phyloP scores from a whole-genome alignment of 2,797 vertebrate species.

The Bucorvus abyssinicus region DNA sequence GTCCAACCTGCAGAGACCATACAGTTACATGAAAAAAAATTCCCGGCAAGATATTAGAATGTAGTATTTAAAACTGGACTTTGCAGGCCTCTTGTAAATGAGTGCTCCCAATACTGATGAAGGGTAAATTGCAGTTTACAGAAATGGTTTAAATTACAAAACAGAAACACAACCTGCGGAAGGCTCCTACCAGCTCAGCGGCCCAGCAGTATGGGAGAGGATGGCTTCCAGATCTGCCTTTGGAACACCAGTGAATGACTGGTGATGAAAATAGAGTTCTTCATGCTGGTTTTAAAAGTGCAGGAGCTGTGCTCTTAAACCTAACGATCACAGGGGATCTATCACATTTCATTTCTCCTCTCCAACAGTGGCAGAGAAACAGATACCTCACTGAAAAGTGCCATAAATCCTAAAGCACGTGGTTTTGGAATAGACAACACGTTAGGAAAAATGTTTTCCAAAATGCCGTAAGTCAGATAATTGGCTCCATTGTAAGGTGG shows the following conservation, averaged over 20 bases:
- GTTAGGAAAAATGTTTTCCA: neutral
- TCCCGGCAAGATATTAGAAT: neutral
- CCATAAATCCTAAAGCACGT: neutral
- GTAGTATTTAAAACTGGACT: neutral
- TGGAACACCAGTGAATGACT: neutral
- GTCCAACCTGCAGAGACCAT: conserved; percentile 14
- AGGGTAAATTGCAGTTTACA: neutral
- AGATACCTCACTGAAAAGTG: neutral
- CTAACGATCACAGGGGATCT: neutral
- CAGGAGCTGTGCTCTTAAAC: neutral
- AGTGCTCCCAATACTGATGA: neutral
- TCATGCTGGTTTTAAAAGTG: neutral
- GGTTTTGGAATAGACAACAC: neutral
- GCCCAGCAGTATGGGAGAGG: neutral
- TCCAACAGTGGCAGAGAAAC: neutral
- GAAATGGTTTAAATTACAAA: neutral
- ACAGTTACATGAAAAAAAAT: neutral
- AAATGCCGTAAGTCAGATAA: neutral
- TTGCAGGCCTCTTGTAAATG: neutral
- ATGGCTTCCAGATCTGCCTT: neutral
- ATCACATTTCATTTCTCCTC: neutral
- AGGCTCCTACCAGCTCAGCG: neutral
- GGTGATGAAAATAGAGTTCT: neutral
- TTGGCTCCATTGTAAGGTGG: neutral
- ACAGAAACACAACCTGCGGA: neutral